A percentile compares a stretch with the other conserved stretches of the same genome.
phyloP scores from a whole-genome alignment of 2,113 vertebrate genomes.

The Hipposideros armiger region DNA sequence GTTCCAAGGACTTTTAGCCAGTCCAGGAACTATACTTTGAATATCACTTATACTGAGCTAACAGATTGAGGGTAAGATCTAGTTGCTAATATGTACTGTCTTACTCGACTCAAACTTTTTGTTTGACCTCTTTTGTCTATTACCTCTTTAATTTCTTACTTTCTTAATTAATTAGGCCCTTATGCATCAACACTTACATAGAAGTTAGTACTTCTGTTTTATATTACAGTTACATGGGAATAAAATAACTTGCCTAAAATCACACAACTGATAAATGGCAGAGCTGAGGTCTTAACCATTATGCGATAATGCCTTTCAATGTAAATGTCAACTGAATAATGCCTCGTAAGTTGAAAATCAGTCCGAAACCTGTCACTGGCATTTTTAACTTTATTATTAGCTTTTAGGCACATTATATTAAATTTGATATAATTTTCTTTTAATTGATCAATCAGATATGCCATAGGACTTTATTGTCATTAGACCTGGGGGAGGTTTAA shows the following conservation, averaged over 20 bases:
- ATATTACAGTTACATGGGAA: not conserved
- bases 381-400: not conserved
- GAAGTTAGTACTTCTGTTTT: not conserved
- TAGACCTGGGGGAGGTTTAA: not conserved
- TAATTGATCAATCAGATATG: not conserved
- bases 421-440: slow-evolving; percentile 13
- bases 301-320: not conserved
- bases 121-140: not conserved
- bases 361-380: not conserved
- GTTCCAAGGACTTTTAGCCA: not conserved
- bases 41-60: not conserved
- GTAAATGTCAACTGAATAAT: slow-evolving; percentile 30
- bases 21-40: not conserved
- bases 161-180: not conserved
- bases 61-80: not conserved
- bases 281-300: not conserved
- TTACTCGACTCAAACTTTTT: not conserved
- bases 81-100: not conserved
- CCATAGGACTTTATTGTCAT: not conserved
- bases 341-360: not conserved
- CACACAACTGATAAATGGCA: not conserved
- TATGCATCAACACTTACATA: not conserved
- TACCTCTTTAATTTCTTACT: not conserved
- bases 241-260: slow-evolving; percentile 33
- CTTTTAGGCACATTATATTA: not conserved